Evolutionary conservation across 2,888 invertebrate genomes (phyloP).

Genomic region (Mythimna pallens): DNA sequence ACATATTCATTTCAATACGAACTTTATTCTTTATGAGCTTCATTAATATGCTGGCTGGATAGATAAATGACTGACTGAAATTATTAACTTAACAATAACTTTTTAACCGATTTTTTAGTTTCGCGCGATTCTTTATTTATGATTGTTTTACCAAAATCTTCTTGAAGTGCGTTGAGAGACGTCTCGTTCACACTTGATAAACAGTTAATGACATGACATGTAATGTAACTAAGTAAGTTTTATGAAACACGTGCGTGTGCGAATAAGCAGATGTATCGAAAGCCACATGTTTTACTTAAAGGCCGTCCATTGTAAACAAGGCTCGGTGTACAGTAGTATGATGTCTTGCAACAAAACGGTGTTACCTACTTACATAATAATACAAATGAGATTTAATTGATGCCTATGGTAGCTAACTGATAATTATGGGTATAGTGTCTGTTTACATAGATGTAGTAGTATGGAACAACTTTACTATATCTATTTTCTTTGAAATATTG

Average conservation of each 20-base stretch:
- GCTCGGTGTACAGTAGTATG: slow-evolving; percentile 38
- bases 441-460: slow-evolving; percentile 11
- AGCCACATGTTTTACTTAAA: slow-evolving; percentile 78
- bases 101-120: slow-evolving; percentile 5
- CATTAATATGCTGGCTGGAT: slow-evolving; percentile 23
- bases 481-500: not conserved
- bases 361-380: slow-evolving; percentile 56
- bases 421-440: slow-evolving; percentile 35
- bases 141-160: not conserved
- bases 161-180: not conserved
- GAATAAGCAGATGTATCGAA: slow-evolving; percentile 78
- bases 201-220: slow-evolving; percentile 43
- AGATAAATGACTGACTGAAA: slow-evolving; percentile 6
- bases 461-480: not conserved
- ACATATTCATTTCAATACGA: slow-evolving; percentile 41
- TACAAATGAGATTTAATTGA: slow-evolving; percentile 51
- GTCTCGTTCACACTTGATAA: slow-evolving; percentile 34
- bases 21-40: slow-evolving; percentile 23
- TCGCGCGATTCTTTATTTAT: slow-evolving; percentile 11
- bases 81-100: slow-evolving; percentile 21
- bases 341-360: slow-evolving; percentile 46
- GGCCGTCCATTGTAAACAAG: slow-evolving; percentile 73
- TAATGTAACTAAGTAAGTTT: slow-evolving; percentile 50
- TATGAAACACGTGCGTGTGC: slow-evolving; percentile 71
- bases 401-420: slow-evolving; percentile 27